Evolutionary conservation across 2,888 invertebrate species (phyloP), one percentile per base, ranked within the genome.

Genomic region (Drosophila kanekoi): DNA sequence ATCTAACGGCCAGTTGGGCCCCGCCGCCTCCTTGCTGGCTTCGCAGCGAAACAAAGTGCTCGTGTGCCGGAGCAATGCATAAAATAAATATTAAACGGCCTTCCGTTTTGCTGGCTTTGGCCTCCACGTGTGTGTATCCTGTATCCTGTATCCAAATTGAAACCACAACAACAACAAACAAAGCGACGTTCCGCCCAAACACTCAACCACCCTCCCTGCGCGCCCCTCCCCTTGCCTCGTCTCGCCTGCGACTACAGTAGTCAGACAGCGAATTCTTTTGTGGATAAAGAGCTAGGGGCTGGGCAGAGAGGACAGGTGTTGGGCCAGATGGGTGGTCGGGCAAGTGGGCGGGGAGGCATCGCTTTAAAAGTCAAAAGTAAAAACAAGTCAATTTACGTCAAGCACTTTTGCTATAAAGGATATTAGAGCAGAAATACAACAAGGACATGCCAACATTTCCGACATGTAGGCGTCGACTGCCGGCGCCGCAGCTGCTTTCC

Each of bases 351-450:
- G 3, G 8, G 52, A 48, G 45, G 68, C 67, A 73, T 67, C 70
- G 87, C 79, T 87, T 88, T 85, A 88, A 89, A 89, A 86, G 89
- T 87, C 87, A 89, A 87, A 86, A 86, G 85, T 87, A 89, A 87
- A 87, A 87, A 89, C 86, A 87, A 87, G 86, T 89, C 86, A 87
- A 87, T 87, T 87, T 87, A 87, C 86, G 86, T 87, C 86, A 89
- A 87, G 87, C 86, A 89, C 85, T 85, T 87, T 87, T 87, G 85
- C 89, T 85, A 89, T 87, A 89, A 87, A 89, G 89, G 86, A 87
- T 87, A 87, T 89, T 87, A 89, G 89, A 84, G 89, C 79, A 80
- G 87, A 89, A 86, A 86, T 86, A 86, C 85, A 86, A 89, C 85
- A 89, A 86, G 87, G 85, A 86, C 85, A 86, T 86, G 85, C 85